Percentiles rank a stretch among this genome's conserved stretches.
Evolutionary conservation across 2,888 invertebrate species (phyloP).

Genomic region (Vesta saturnalis): DNA sequence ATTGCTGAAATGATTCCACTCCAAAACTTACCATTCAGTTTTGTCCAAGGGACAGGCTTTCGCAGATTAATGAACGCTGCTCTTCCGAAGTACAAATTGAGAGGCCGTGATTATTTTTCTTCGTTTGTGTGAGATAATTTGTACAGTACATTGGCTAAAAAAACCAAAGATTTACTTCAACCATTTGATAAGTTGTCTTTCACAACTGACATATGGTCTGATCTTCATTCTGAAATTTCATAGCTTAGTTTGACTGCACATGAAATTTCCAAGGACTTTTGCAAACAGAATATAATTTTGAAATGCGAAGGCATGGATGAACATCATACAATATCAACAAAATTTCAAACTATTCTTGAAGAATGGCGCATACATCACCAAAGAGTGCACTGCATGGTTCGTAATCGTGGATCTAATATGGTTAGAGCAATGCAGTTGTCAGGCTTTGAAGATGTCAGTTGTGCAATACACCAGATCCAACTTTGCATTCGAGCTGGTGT

Average conservation of each 20-base stretch:
- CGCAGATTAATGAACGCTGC: slow-evolving; percentile 7
- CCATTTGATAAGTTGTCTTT: slow-evolving; percentile 2
- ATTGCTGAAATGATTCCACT: too few species aligned
- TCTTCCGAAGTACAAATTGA: slow-evolving; percentile 3
- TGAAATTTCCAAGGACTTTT: not conserved
- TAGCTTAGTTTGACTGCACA: slow-evolving; percentile 6
- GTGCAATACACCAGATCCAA: not conserved
- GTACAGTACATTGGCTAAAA: not conserved
- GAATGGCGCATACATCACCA: not conserved
- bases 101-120: not conserved
- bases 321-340: slow-evolving; percentile 1
- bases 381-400: not conserved
- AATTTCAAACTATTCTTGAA: not conserved
- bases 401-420: not conserved
- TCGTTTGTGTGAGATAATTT: not conserved
- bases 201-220: not conserved
- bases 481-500: not conserved
- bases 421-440: not conserved
- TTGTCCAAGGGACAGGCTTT: not conserved
- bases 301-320: not conserved
- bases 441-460: not conserved
- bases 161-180: slow-evolving; percentile 4
- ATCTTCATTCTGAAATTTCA: not conserved
- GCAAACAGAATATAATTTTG: not conserved
- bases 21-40: not conserved